phyloP scores from a whole-genome alignment of 2,888 invertebrate genomes.

The Cantharis rufa region DNA sequence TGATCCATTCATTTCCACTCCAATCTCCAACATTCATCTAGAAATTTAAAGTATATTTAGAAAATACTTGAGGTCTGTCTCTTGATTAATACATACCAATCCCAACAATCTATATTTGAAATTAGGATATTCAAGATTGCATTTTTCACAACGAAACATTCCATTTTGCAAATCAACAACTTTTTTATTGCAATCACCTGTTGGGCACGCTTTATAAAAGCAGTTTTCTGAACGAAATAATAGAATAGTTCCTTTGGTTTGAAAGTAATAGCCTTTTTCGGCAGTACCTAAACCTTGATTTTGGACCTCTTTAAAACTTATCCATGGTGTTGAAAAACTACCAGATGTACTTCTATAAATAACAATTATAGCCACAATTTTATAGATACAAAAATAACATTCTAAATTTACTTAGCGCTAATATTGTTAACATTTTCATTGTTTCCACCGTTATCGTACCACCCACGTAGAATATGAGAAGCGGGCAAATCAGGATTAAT shows the following conservation, averaged over 20 bases:
- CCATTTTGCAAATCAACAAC: conserved; percentile 87
- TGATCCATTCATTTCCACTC: conserved; percentile 87
- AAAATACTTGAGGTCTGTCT: neutral
- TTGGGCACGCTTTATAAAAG: conserved; percentile 90
- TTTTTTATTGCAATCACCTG: conserved; percentile 92
- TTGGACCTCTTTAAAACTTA: conserved; percentile 76
- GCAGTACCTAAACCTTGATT: conserved; percentile 70
- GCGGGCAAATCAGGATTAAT: conserved; percentile 89
- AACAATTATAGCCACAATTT: conserved; percentile 3
- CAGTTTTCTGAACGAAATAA: conserved; percentile 81
- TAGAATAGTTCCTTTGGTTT: conserved; percentile 76
- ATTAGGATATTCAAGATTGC: conserved; percentile 79
- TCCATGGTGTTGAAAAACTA: conserved; percentile 63
- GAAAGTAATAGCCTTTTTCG: conserved; percentile 83
- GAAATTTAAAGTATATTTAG: conserved; percentile 33
- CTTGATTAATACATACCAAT: conserved; percentile 64
- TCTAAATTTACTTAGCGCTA: conserved; percentile 61
- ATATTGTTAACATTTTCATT: conserved; percentile 66
- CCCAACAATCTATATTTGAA: conserved; percentile 86
- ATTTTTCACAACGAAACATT: conserved; percentile 93
- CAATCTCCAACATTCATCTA: conserved; percentile 87
- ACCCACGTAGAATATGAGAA: conserved; percentile 83
- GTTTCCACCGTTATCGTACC: conserved; percentile 85
- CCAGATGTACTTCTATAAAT: conserved; percentile 30
- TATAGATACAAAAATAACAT: neutral